Evolutionary conservation across 2,113 vertebrate genomes (phyloP).

Genomic region (Muntiacus reevesi): DNA sequence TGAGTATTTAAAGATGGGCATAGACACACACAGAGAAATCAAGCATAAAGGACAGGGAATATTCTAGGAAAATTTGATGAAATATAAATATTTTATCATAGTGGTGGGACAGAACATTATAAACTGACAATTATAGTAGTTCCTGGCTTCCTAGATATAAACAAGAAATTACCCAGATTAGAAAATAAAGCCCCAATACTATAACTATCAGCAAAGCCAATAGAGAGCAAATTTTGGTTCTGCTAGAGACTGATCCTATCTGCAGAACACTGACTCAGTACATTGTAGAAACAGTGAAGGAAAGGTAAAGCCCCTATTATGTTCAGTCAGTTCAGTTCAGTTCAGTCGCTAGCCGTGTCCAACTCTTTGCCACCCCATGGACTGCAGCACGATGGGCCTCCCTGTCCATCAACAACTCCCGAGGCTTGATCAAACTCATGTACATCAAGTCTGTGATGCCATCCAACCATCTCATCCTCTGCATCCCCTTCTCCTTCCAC

Average conservation of each 20-base stretch:
- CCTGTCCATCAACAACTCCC: not conserved
- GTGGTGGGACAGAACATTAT: not conserved
- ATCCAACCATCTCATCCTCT: not conserved
- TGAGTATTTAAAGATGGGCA: not conserved
- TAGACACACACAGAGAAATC: not conserved
- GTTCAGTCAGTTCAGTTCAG: not conserved
- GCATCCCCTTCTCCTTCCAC: rapidly evolving
- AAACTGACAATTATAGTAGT: not conserved
- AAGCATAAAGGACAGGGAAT: not conserved
- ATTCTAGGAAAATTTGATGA: not conserved
- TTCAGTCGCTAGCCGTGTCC: rapidly evolving
- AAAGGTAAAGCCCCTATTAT: not conserved
- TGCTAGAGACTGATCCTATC: not conserved
- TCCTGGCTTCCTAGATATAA: not conserved
- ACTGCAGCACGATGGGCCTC: not conserved
- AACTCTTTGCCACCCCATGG: not conserved
- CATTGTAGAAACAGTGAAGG: not conserved
- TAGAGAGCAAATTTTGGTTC: not conserved
- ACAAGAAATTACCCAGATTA: not conserved
- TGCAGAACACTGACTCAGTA: not conserved
- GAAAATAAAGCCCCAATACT: not conserved
- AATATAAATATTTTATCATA: not conserved
- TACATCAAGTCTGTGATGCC: not conserved
- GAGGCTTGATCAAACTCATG: not conserved
- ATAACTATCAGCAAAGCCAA: not conserved